Base-by-base conservation (phyloP, 1,140 invertebrate species). In the Sweltsa coloradensis region DNA sequence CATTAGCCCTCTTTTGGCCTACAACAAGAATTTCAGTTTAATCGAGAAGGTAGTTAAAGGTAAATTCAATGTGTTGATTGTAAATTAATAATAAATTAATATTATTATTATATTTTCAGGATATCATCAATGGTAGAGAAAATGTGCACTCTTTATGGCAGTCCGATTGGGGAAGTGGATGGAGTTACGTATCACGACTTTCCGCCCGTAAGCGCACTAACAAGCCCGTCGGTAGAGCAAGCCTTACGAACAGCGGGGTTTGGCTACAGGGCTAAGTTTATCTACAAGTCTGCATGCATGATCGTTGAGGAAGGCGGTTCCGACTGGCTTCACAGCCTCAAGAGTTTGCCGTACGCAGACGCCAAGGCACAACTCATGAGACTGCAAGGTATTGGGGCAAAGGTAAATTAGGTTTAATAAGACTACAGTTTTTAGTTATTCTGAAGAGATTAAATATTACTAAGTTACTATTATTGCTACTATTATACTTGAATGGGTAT, bases 101-200 rank as follows among this genome's bases (percentile, higher is more conserved):
- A n/a, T n/a, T n/a, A n/a, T n/a, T n/a, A n/a, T n/a, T n/a, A 26
- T 60, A 56, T 55, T 58, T 65, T 44, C 49, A 88, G 89, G 53
- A 93, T 95, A 61, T 81, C 83, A 29, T 70, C 73, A 18, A 92
- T 99, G 91, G 85, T 98, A 5, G 84, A 95, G 61, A 90, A 89
- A 63, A 62, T 98, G 39, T 92, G 89, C 60, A 59, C 51, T 9
- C 71, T 81, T 42, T 97, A 89, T 72, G 94, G 94, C 4, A 55
- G 76, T 23, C 71, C 79, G 63, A 80, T 96, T 51, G 78, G 74
- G 46, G 60, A 72, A 50, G 55, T 83, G 40, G 73, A 90, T 49
- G 78, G 71, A 18, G 58, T 64, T 34, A 60, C 64, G 25, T 92
- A 85, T 66, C 84, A 83, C 65, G 65, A 75, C 51, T 97, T 98